Evolutionary conservation across 2,113 vertebrate genomes (phyloP), one percentile per base, ranked within the genome.

Genomic region (Cinclus mexicanus): DNA sequence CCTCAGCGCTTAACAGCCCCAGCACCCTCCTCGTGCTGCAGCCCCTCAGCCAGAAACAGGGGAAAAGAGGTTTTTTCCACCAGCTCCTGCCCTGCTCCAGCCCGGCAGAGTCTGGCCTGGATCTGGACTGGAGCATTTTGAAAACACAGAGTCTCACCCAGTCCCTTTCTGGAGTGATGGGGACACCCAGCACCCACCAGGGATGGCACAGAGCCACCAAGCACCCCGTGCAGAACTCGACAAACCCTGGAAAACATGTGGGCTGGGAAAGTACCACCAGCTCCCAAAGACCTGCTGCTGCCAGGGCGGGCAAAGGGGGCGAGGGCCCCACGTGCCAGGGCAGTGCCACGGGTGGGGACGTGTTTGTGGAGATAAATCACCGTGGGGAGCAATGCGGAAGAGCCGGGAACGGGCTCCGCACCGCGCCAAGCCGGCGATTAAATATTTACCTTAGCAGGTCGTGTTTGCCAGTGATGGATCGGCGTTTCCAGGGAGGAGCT

Each of bases 391-490:
- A 41, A 95, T 74, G 96, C 95, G 83, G 89, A 91, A 83, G 87
- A 55, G 81, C 65, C 4, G 25, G 15, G 50, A 57, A 3, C 6
- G 25, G 69, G 67, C 85, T 16, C 50, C 15, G 41, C 31, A 2
- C 82, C 39, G 37, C 42, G 50, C 95, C 92, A 90, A 94, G 93
- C 88, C 91, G 82, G 90, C 82, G 82, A 94, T 95, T 95, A 94
- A 95, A 96, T 96, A 95, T 96, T 97, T 93, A 96, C 90, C 85
- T 94, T 94, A 82, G 64, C 87, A 10, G 15, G 56, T 55, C 35
- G 82, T 84, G 83, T 89, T 90, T 95, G 95, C 84, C 80, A 37
- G 75, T 19, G 87, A 87, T 35, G 68, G 93, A 93, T 80, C 49
- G 23, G 28, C 35, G 11, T 82, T 83, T 75, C 93, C 83, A 93